phyloP scores from a whole-genome alignment of 2,888 invertebrate species.

The Meteorus colon region DNA sequence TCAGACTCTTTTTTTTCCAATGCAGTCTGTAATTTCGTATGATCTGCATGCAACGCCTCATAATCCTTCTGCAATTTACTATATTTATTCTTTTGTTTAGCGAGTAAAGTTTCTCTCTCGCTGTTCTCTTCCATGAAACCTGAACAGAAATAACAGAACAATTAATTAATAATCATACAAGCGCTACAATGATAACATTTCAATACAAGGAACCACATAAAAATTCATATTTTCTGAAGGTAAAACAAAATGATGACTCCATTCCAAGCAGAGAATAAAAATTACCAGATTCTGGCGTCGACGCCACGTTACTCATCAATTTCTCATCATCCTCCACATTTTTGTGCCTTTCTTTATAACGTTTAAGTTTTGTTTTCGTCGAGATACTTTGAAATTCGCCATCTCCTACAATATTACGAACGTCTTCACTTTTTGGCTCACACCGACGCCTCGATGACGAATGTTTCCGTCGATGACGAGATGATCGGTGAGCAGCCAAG shows the following conservation, averaged over 20 bases:
- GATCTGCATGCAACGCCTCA: slow-evolving; percentile 53
- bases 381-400: slow-evolving; percentile 46
- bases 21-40: slow-evolving; percentile 52
- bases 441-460: slow-evolving; percentile 53
- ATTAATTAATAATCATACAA: neutral
- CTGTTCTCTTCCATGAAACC: slow-evolving; percentile 54
- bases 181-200: neutral
- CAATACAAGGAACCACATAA: neutral
- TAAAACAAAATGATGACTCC: too few relatives aligned
- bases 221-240: too few relatives aligned
- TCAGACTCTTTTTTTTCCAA: slow-evolving; percentile 60
- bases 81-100: slow-evolving; percentile 58
- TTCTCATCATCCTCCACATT: slow-evolving; percentile 55
- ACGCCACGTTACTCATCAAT: slow-evolving; percentile 51
- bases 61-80: slow-evolving; percentile 60
- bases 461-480: slow-evolving; percentile 57
- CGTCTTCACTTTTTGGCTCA: slow-evolving; percentile 47
- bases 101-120: slow-evolving; percentile 57
- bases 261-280: neutral
- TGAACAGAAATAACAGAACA: slow-evolving; percentile 29
- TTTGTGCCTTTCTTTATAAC: slow-evolving; percentile 55
- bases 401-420: slow-evolving; percentile 40
- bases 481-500: slow-evolving; percentile 53
- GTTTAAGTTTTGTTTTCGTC: slow-evolving; percentile 54
- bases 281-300: slow-evolving; percentile 50